Percentiles rank a stretch among this genome's conserved stretches.
Conservation (phyloP, 1,140 invertebrate genomes). For the Mya arenaria region DNA sequence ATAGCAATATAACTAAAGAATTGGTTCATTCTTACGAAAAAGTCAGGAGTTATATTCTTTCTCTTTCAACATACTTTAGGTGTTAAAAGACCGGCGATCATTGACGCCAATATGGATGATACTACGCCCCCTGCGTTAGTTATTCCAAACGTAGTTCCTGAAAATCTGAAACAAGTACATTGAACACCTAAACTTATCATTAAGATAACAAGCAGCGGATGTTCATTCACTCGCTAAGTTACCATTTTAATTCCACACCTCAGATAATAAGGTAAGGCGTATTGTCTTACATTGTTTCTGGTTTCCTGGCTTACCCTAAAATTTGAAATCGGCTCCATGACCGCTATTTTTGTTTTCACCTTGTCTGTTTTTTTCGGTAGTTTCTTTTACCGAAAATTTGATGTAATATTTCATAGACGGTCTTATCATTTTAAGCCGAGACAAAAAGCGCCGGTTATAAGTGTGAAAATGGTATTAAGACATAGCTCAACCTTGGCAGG, state of each 20-base stretch:
- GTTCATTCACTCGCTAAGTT: neutral
- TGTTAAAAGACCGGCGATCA: slow-evolving; percentile 88
- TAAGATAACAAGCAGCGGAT: neutral
- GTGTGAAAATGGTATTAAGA: too few species aligned
- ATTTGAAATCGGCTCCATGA: neutral
- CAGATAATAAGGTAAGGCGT: neutral
- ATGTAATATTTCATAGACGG: too few species aligned
- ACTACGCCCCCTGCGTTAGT: slow-evolving; percentile 92
- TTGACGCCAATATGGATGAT: slow-evolving; percentile 90
- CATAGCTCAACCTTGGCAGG: too few species aligned
- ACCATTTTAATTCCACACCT: neutral
- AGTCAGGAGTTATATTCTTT: neutral
- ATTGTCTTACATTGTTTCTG: too few species aligned
- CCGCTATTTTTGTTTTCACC: too few species aligned
- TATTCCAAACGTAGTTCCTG: slow-evolving; percentile 85
- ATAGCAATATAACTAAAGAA: neutral
- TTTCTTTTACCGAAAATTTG: too few species aligned
- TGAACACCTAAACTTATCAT: slow-evolving; percentile 77
- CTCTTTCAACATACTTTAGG: slow-evolving; percentile 51
- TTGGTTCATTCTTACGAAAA: neutral
- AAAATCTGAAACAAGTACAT: slow-evolving; percentile 1
- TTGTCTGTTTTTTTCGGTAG: too few species aligned
- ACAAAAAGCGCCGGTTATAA: too few species aligned
- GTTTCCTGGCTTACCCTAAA: neutral
- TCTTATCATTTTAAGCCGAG: too few species aligned